Evolutionary conservation across 1,140 invertebrate species (phyloP), one percentile per base, ranked within the genome.

Genomic region (Belonocnema kinseyi): DNA sequence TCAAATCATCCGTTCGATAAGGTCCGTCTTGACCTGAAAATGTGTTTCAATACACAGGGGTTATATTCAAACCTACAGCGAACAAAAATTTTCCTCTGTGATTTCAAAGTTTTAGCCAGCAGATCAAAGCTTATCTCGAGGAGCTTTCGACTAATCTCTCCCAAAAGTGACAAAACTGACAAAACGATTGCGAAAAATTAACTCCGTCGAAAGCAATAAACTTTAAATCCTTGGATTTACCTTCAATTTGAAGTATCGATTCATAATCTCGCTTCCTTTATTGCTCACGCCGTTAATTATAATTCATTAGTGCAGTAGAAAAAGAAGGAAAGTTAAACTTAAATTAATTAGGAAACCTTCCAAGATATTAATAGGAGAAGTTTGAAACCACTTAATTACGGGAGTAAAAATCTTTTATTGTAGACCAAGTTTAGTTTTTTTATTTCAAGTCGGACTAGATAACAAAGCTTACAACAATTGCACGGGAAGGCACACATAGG

Each of bases 1-100:
- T 74, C 73, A 74, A 74, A 74, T 73, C 54, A 66, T 77, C 58
- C 58, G 58, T 66, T 66, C 76, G 61, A 77, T 72, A 58, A 73
- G 51, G 51, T 73, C 21, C 19, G 51, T 33, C 76, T 77, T 77
- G 66, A 77, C 76, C 71, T 77, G 71, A 61, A 77, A 77, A 72
- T 76, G 61, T 70, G 46, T 53, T 53, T 58, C 74, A 33, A 76
- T 76, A 40, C 56, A 76, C 50, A 53, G 26, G 58, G 26, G 21
- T 26, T 33, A 5, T 33, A 66, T 26, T 26, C 11, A 66, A 33
- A 66, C 2, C 12, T 14, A 6, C 58, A 7, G 3, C 3, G 8
- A 66, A 33, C 12, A 33, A 66, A 66, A 61, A 33, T 33, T 66
- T 14, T 66, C 58, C 53, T 10, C 16, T 8, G n/a, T 66, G 17